Base-by-base conservation (phyloP, 2,888 invertebrate species). In the Balanococcus diminutus region DNA sequence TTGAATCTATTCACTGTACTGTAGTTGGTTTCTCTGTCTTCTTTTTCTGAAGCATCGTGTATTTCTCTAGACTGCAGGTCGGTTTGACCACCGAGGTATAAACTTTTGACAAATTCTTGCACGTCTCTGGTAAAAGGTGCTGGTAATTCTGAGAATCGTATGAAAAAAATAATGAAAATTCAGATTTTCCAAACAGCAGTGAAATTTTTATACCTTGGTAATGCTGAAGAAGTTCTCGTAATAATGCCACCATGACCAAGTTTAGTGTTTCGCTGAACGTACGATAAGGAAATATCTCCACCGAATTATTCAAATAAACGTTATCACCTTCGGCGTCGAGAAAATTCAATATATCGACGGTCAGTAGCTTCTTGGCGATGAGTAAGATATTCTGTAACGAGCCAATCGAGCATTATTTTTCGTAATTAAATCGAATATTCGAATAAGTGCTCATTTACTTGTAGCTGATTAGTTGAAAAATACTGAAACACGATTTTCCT, bases 211-310 rank as follows among this genome's bases (percentile, higher is more conserved):
- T 25, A 92, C 92, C 91, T 89, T 94, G 94, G 89, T 98, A 97
- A 89, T 96, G 95, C 89, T 97, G 96, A 87, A 98, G 90, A 84
- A 99, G 91, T 90, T 99, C 98, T 87, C 98, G 92, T 87, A 99
- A 91, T 84, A 99, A 90, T 0, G 98, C 96, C 0, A 99, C 96
- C 92, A 98, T 94, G 0, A 98, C 98, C 86, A 99, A 91, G 90
- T 96, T 98, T 86, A 99, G 91, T 0, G 97, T 97, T 91, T 99
- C 99, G 87, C 97, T 98, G 89, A 98, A 97, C 0, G 96, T 96
- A 89, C 96, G 95, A 90, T 98, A 98, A 0, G 97, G 97, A 89
- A 97, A 98, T 82, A 95, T 93, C 90, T 94, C 92, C 81, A 92
- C 89, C 87, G 90, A 90, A 1, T 90, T 90, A 39, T 90, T 90